These are phyloP conservation scores for Drosophila quadrilineata DNA, from an alignment of 1,140 invertebrate species.

Conservation along the genomic window DNA sequence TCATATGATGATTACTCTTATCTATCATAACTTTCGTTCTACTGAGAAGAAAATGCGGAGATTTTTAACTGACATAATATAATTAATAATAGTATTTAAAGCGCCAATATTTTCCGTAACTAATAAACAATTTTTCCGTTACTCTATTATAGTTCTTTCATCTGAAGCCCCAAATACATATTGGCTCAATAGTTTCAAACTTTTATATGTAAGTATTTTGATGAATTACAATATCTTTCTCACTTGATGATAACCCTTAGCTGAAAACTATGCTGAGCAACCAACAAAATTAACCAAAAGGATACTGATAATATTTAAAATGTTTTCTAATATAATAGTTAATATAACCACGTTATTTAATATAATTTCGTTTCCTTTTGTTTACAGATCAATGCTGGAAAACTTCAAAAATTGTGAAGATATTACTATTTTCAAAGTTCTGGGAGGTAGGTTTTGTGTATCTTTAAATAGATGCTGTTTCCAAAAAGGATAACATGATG, in stretches of 20 bases:
- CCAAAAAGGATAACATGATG: conserved; percentile 38
- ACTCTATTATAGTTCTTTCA: conserved; percentile 2
- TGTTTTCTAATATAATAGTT: too few species aligned
- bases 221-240: background rate
- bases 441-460: too few species aligned
- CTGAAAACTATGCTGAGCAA: conserved; percentile 54
- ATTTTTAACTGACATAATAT: conserved; percentile 56
- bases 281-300: conserved; percentile 55
- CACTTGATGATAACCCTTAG: conserved; percentile 42
- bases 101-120: too few species aligned
- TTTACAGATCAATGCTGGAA: background rate
- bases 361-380: background rate
- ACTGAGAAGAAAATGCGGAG: conserved; percentile 70
- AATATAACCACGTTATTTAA: background rate
- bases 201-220: conserved; percentile 1
- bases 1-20: conserved; percentile 64
- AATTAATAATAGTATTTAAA: too few species aligned
- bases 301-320: conserved; percentile 42
- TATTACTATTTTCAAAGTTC: too few species aligned
- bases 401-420: too few species aligned
- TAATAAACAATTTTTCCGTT: too few species aligned
- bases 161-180: background rate
- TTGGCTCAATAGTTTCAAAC: background rate
- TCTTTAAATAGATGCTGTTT: background rate
- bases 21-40: conserved; percentile 74